Evolutionary conservation across 1,140 invertebrate species (phyloP).

Genomic region (Heliconius melpomene): DNA sequence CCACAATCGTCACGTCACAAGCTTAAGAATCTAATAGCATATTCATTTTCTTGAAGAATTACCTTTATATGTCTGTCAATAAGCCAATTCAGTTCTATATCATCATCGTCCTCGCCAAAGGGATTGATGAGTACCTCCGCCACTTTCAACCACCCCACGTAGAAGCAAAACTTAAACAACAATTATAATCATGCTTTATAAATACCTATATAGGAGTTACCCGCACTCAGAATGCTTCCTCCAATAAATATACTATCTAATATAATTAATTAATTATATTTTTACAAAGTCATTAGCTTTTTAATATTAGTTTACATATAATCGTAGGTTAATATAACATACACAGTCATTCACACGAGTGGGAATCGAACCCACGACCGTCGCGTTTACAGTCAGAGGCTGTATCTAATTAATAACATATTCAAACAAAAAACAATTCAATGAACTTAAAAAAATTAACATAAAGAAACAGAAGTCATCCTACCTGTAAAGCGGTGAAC

Average conservation of each 20-base stretch:
- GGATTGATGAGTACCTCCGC: constrained; percentile 95
- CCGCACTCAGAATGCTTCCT: too few species aligned
- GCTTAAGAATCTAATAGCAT: too few species aligned
- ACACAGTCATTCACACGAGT: neutral
- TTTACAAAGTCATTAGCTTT: too few species aligned
- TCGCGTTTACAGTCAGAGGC: neutral
- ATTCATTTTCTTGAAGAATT: constrained; percentile 37
- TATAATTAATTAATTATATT: too few species aligned
- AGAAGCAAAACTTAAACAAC: constrained; percentile 94
- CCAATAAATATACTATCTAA: too few species aligned
- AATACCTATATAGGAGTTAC: too few species aligned
- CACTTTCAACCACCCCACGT: constrained; percentile 98
- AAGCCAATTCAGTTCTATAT: constrained; percentile 95
- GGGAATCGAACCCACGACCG: neutral
- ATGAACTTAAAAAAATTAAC: too few species aligned
- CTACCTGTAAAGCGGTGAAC: constrained; percentile 94
- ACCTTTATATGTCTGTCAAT: constrained; percentile 95
- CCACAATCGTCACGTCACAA: too few species aligned
- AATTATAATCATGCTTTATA: neutral
- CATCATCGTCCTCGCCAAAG: constrained; percentile 97
- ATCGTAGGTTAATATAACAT: too few species aligned
- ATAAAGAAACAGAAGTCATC: neutral
- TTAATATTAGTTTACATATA: too few species aligned
- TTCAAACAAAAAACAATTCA: neutral
- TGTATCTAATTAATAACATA: too few species aligned